Evolutionary conservation across 2,113 vertebrate species (phyloP), one percentile per base, ranked within the genome.

Genomic region (Coptodon rendalli): DNA sequence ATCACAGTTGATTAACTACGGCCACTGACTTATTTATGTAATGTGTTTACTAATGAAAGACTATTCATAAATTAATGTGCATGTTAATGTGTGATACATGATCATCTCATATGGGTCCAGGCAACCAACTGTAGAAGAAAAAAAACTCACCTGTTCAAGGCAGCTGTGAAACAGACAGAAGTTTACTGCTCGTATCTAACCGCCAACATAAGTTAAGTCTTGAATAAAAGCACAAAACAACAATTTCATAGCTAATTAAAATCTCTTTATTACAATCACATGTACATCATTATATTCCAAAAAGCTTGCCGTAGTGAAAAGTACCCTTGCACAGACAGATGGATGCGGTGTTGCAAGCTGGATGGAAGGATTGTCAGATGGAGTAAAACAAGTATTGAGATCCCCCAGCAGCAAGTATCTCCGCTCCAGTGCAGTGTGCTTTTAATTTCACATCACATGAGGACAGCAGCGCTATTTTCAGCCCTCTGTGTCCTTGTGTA

Each of bases 231-330:
- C 66, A 34, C 59, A 68, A 45, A 79, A 56, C 43, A 81, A 56
- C 24, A 1, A 9, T 82, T 59, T 92, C 81, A 86, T 95, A 95
- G 93, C 92, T 96, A 95, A 96, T 96, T 96, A 96, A 94, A 96
- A 95, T 95, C 91, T 96, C 94, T 95, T 96, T 96, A 96, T 96
- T 96, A 96, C 95, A 96, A 94, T 94, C 95, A 95, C 96, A 94
- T 95, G 88, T 95, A 95, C 95, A 95, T 96, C 91, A 87, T 93
- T 90, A 93, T 91, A 91, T 93, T 92, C 89, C 90, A 95, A 94
- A 95, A 94, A 94, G 89, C 91, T 82, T 89, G 76, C 76, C 86
- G 52, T 91, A 22, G 90, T 93, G 90, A 89, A 93, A 94, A 90
- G 80, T 71, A 86, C 68, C 73, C 57, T 90, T 54, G 88, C 91